Base-by-base conservation (phyloP, 2,113 vertebrate species). In the Anguilla rostrata region DNA sequence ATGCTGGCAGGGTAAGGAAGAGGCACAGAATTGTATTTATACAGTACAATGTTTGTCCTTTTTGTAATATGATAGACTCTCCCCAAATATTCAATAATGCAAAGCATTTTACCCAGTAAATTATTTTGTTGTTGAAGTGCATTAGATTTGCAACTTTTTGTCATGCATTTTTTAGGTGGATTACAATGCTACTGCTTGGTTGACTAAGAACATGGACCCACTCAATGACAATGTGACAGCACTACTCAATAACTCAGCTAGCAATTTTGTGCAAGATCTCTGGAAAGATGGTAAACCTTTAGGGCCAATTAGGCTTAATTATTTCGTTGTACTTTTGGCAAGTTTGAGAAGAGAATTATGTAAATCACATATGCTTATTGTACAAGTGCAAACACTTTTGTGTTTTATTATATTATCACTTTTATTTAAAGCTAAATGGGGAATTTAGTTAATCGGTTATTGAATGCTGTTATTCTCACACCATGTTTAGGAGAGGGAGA, bases 151-250 rank as follows among this genome's bases (percentile, higher is more conserved):
- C 3, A 43, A 39, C 40, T 79, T 57, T 60, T 34, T 34, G 34
- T 34, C 39, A 53, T 56, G 14, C 7, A 40, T 84, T 81, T 40
- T 85, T 39, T 88, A 98, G 97, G 97, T 98, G 84, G 94, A 96
- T 90, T 98, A 98, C 89, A 97, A 97, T 0, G 97, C 97, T 8
- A 93, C 79, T 0, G 94, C 96, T 87, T 98, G 97, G 97, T 93
- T 98, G 87, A 98, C 97, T 63, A 98, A 98, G 93, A 98, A 98
- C 91, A 98, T 98, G 97, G 97, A 98, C 86, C 97, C 97, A 0
- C 93, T 98, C 43, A 98, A 97, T 0, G 97, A 98, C 92, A 98
- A 98, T 0, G 97, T 97, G 89, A 97, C 96, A 0, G 84, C 96
- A 16, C 91, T 98, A 80, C 95, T 98, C 49, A 97, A 97, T 18